Evolutionary conservation across 1,140 invertebrate species (phyloP).

Genomic region (Lordiphosa collinella): DNA sequence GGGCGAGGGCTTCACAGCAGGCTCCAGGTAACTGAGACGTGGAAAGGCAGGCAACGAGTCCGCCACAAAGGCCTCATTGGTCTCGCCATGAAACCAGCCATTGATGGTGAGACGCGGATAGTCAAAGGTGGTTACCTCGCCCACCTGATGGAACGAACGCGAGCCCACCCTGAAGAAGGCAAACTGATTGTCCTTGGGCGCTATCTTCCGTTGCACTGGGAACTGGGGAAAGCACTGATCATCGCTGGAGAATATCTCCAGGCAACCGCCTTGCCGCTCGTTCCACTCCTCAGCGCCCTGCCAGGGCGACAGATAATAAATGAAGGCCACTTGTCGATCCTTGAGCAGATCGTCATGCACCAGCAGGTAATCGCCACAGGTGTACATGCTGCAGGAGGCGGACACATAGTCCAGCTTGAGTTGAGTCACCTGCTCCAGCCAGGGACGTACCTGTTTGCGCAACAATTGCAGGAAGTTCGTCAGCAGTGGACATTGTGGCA

Average conservation of each 20-base stretch:
- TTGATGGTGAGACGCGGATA: conserved; percentile 86
- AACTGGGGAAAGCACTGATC: conserved; percentile 81
- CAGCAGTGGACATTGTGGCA: conserved; percentile 79
- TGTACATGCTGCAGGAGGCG: conserved; percentile 86
- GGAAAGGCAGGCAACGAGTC: conserved; percentile 61
- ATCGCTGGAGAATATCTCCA: conserved; percentile 84
- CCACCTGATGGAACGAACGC: conserved; percentile 81
- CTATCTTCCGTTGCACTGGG: conserved; percentile 81
- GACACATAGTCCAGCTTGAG: conserved; percentile 84
- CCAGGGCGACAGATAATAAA: conserved; percentile 85
- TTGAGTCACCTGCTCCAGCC: conserved; percentile 83
- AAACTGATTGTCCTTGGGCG: conserved; percentile 86
- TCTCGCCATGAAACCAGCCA: conserved; percentile 87
- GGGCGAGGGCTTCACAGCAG: conserved; percentile 40
- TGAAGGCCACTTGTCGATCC: conserved; percentile 86
- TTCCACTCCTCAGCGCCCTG: conserved; percentile 81
- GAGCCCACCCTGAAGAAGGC: conserved; percentile 86
- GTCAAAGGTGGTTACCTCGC: conserved; percentile 84
- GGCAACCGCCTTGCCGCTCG: conserved; percentile 83
- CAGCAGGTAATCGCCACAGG: conserved; percentile 85
- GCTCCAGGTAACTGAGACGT: conserved; percentile 65
- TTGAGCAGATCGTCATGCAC: conserved; percentile 87
- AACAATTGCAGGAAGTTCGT: conserved; percentile 68
- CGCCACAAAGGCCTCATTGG: conserved; percentile 61
- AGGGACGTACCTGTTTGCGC: conserved; percentile 61